Conservation (phyloP, 2,888 invertebrate genomes). For the Melipona bicolor region DNA sequence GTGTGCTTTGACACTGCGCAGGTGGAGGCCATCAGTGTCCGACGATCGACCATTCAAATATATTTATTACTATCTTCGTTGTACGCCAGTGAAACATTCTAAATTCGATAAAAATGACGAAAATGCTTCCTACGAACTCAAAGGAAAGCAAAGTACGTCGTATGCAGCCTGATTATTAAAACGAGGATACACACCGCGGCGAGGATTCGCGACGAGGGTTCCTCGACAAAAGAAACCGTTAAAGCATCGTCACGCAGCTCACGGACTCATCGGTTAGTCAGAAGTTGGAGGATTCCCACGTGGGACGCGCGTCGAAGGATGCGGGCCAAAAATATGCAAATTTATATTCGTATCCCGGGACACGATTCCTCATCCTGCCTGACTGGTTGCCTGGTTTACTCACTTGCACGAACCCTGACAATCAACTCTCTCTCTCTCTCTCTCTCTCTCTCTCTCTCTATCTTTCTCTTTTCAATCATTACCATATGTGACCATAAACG, state of each 20-base stretch:
- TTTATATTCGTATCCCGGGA: slow-evolving; percentile 67
- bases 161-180: slow-evolving; percentile 22
- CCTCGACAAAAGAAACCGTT: slow-evolving; percentile 66
- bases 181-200: background rate
- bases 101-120: background rate
- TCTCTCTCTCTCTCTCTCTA: slow-evolving; percentile 29
- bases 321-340: slow-evolving; percentile 83
- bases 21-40: background rate
- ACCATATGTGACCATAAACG: slow-evolving; percentile 80
- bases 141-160: background rate
- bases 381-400: slow-evolving; percentile 65
- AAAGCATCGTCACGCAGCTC: slow-evolving; percentile 57
- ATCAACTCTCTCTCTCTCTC: background rate
- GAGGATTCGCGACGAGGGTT: slow-evolving; percentile 1
- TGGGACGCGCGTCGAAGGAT: slow-evolving; percentile 75
- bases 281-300: slow-evolving; percentile 76
- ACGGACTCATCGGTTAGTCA: slow-evolving; percentile 58
- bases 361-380: slow-evolving; percentile 72
- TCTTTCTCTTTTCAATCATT: slow-evolving; percentile 68
- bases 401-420: slow-evolving; percentile 62
- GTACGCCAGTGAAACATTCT: too few species aligned
- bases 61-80: background rate
- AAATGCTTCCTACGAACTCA: background rate
- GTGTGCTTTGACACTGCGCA: background rate
- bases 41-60: background rate